Evolutionary conservation across 2,888 invertebrate species (phyloP).

Genomic region (Synanthedon myopaeformis): DNA sequence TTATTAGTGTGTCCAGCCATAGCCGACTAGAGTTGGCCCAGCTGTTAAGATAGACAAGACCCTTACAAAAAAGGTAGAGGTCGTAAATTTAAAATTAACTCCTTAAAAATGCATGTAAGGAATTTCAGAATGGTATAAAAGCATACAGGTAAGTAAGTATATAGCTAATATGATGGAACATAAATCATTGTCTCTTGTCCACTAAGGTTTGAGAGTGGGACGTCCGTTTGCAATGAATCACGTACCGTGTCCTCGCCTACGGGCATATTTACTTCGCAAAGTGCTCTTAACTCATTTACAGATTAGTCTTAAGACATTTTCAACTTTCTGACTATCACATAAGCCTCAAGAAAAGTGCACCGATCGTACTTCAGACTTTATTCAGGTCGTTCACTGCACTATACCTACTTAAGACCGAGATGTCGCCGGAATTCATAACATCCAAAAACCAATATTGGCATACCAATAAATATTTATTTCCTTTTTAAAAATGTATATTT

Average conservation of each 20-base stretch:
- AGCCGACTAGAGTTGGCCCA: too few species aligned
- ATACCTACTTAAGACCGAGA: slow-evolving; percentile 17
- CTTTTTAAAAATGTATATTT: too few species aligned
- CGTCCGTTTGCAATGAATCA: slow-evolving; percentile 51
- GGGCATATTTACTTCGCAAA: slow-evolving; percentile 44
- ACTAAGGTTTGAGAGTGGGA: slow-evolving; percentile 33
- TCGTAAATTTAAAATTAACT: too few species aligned
- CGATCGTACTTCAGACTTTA: slow-evolving; percentile 9
- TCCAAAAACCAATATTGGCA: background rate
- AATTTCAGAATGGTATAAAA: too few species aligned
- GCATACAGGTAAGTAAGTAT: too few species aligned
- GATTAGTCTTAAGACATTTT: slow-evolving; percentile 12
- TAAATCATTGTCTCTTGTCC: slow-evolving; percentile 27
- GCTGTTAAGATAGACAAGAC: too few species aligned
- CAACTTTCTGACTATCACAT: slow-evolving; percentile 21
- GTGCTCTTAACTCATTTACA: slow-evolving; percentile 16
- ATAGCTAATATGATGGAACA: slow-evolving; percentile 1
- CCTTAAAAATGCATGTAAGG: too few species aligned
- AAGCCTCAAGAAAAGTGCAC: slow-evolving; percentile 19
- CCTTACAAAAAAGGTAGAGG: too few species aligned
- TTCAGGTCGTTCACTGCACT: slow-evolving; percentile 38
- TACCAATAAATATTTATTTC: too few species aligned
- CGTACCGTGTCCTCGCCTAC: slow-evolving; percentile 47
- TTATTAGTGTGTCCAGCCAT: too few species aligned
- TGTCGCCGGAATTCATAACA: background rate